Evolutionary conservation across 35 echinoderm and acorn worm genomes (phyloP).

Genomic region (Heliocidaris tuberculata): DNA sequence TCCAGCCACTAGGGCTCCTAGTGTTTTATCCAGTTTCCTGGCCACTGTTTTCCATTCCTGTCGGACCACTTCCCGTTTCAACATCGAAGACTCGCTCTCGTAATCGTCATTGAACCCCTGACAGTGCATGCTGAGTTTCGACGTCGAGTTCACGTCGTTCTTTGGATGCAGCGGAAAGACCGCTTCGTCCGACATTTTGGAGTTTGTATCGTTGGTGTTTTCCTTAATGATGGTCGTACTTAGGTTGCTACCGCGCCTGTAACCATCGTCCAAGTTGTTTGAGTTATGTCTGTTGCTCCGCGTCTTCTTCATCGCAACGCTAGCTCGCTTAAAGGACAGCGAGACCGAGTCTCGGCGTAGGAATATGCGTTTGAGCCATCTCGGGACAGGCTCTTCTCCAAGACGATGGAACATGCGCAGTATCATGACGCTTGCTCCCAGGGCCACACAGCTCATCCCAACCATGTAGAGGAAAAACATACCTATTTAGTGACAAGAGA

Average conservation of each 20-base stretch:
- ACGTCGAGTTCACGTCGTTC: background rate
- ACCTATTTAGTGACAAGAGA: background rate
- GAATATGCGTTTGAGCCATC: constrained; percentile 4
- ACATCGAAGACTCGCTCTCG: constrained; percentile 32
- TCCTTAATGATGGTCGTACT: background rate
- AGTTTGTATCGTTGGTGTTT: background rate
- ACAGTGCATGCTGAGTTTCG: background rate
- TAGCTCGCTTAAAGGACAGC: constrained; percentile 17
- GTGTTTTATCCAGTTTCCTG: constrained; percentile 30
- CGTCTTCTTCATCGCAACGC: background rate
- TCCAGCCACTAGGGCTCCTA: constrained; percentile 17
- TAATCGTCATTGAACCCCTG: background rate
- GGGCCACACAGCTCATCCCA: constrained; percentile 31
- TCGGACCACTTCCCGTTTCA: constrained; percentile 19
- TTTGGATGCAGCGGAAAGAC: background rate
- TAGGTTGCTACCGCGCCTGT: background rate
- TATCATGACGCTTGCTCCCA: constrained; percentile 42
- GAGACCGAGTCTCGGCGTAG: background rate
- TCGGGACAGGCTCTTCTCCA: constrained; percentile 12
- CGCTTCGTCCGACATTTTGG: background rate
- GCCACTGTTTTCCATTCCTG: constrained; percentile 40
- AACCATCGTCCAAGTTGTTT: background rate
- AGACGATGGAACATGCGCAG: constrained; percentile 43
- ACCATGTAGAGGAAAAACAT: constrained; percentile 47
- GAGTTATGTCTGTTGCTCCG: background rate